Evolutionary conservation across 1,140 invertebrate species (phyloP).

Genomic region (Drosophila kohkoa): DNA sequence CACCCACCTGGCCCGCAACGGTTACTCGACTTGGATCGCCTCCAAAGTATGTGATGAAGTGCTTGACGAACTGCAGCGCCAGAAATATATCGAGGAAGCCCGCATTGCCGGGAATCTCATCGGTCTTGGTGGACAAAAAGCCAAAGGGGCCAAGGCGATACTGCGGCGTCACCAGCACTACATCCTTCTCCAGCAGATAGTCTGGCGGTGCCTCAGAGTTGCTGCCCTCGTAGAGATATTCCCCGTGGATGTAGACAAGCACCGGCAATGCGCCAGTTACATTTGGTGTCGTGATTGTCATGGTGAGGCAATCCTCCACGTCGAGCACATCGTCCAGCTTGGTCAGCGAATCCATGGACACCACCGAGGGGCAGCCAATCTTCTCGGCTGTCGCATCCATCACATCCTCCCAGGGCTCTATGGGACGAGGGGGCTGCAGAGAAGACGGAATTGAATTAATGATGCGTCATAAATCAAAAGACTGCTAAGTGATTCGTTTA

Average conservation of each 20-base stretch:
- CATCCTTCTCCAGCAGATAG: conserved; percentile 90
- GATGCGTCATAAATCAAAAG: neutral
- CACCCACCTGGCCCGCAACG: conserved; percentile 87
- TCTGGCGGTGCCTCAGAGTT: conserved; percentile 89
- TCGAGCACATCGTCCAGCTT: conserved; percentile 76
- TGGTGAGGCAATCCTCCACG: conserved; percentile 76
- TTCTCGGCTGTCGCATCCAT: conserved; percentile 86
- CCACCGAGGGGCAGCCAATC: conserved; percentile 85
- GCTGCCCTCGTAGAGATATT: conserved; percentile 82
- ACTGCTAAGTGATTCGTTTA: neutral
- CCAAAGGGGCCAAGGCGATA: conserved; percentile 89
- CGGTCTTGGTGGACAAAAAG: conserved; percentile 86
- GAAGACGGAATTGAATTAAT: conserved; percentile 7
- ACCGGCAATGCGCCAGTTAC: conserved; percentile 67
- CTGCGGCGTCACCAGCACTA: conserved; percentile 92
- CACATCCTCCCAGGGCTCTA: conserved; percentile 86
- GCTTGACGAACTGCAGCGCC: conserved; percentile 87
- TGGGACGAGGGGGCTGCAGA: conserved; percentile 86
- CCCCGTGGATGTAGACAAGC: conserved; percentile 82
- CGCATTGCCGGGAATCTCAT: conserved; percentile 88
- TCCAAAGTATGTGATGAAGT: conserved; percentile 89
- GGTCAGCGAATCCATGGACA: conserved; percentile 69
- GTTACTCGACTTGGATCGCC: conserved; percentile 88
- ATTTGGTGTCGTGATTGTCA: conserved; percentile 79
- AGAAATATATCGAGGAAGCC: conserved; percentile 89